Evolutionary conservation across 2,888 invertebrate genomes (phyloP), one percentile per base, ranked within the genome.

Genomic region (Caenorhabditis sp.): DNA sequence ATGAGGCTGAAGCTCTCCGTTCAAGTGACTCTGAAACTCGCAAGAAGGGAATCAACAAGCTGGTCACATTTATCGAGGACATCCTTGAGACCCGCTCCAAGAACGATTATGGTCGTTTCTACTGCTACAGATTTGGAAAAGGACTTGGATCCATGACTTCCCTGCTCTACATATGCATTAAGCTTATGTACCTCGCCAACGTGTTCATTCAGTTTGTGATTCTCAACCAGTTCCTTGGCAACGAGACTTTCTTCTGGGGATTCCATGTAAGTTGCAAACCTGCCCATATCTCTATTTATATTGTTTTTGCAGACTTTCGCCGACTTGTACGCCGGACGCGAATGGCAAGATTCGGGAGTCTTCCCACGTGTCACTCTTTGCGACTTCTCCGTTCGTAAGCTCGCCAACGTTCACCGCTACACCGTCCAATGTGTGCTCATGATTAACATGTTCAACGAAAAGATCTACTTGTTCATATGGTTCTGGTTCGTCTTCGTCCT

Each of bases 401-500:
- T 93, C 69, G 91, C 90, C 72, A 91, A 91, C 74, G 85, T 91
- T 44, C 90, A 91, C 65, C 82, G 89, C 51, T 90, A 90, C 85
- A 90, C 91, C 1, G 88, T 90, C 8, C 91, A 91, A 77, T 91
- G 91, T 76, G 91, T 91, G 44, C 83, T 91, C 47, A 91, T 91
- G 90, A 90, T 91, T 84, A 91, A 91, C 86, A 89, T 91, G 91
- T 91, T 91, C 87, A 91, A 91, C 86, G 91, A 91, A 79, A 91
- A 91, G 81, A 90, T 91, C 82, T 90, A 90, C 78, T 82, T 90
- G 69, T 90, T 89, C 84, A 79, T 90, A 55, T 90, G 91, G 90
- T 83, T 93, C 89, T 93, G 93, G 93, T 92, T 93, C 80, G 91
- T 93, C 9, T 92, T 93, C 67, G 92, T 93, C 9, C 91, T 92